These are phyloP conservation scores for Cotesia congregata DNA, from an alignment of 2,888 invertebrate genomes.

Conservation along the genomic window DNA sequence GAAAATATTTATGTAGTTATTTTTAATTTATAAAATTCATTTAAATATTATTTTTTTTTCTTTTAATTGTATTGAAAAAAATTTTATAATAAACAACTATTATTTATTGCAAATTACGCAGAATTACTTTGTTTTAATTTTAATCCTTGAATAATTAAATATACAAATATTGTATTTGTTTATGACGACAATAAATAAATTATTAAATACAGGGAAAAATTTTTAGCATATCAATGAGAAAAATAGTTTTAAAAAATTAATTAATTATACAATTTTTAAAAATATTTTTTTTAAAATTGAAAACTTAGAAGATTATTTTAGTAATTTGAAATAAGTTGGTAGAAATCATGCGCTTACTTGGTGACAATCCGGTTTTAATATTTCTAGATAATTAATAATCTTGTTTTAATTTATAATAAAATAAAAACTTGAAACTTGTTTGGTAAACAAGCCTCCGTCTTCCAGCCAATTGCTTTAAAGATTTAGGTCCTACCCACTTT, in stretches of 20 bases:
- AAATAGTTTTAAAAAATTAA: too few relatives aligned
- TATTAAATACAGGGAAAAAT: too few relatives aligned
- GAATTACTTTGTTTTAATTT: too few relatives aligned
- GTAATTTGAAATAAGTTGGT: slow-evolving; percentile 14
- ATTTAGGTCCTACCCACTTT: slow-evolving; percentile 32
- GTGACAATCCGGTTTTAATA: slow-evolving; percentile 54
- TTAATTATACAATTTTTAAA: too few relatives aligned
- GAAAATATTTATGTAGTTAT: slow-evolving; percentile 8
- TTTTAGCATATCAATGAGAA: too few relatives aligned
- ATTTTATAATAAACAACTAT: too few relatives aligned
- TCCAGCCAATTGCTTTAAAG: slow-evolving; percentile 58
- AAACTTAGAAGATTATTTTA: background rate
- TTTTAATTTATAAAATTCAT: background rate
- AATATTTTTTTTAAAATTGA: too few relatives aligned
- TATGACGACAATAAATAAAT: too few relatives aligned
- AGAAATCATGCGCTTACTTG: slow-evolving; percentile 49
- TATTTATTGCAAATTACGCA: too few relatives aligned
- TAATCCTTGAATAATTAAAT: too few relatives aligned
- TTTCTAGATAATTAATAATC: slow-evolving; percentile 53
- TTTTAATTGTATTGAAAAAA: background rate
- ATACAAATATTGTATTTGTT: too few relatives aligned
- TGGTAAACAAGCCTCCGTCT: slow-evolving; percentile 63
- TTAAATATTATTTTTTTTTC: slow-evolving; percentile 17
- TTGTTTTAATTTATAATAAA: slow-evolving; percentile 48
- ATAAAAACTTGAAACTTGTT: slow-evolving; percentile 23